Evolutionary conservation across 2,797 vertebrate species (phyloP), one percentile per base, ranked within the genome.

Genomic region (Danio choprae): DNA sequence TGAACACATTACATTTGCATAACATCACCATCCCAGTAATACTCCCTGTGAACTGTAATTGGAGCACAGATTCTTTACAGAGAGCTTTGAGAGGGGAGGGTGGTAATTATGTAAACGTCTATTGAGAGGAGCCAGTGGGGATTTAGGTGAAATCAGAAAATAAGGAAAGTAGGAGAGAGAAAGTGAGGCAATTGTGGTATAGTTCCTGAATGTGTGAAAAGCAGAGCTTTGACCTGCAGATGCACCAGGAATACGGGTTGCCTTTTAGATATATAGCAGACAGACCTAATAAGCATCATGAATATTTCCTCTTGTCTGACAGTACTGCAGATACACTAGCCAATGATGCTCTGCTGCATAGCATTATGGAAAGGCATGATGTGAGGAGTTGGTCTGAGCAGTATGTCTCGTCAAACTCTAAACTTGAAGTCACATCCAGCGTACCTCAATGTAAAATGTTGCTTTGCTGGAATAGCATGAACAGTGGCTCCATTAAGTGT

Each of bases 121-220:
- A 78, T 71, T 55, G 80, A 87, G 79, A 83, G 84, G 80, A 85
- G 75, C 82, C 67, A 58, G 68, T 85, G 77, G 88, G 81, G 81
- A 80, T 86, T 70, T 58, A 29, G 58, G 68, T 81, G 74, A 69
- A 84, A 81, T 69, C 80, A 74, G 82, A 83, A 69, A 77, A 71
- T 40, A 40, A 68, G 74, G 74, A 65, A 50, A 50, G 53, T 41
- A 72, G 29, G 44, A 44, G 58, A 69, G 22, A n/a, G 16, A 51
- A 84, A 59, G 48, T 68, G 53, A 76, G 40, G 63, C 20, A 84
- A 50, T 68, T 55, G 10, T 63, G 58, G n/a, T 20, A 73, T 46
- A 41, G 71, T 48, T 73, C 20, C 15, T 46, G 46, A 77, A 80
- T 74, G 58, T 74, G 22, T 74, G 69, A 29, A 18, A 43, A 67